A percentile compares a stretch with the other conserved stretches of the same genome.
Conservation (phyloP, 2,888 invertebrate genomes). For the Steromphala cineraria region DNA sequence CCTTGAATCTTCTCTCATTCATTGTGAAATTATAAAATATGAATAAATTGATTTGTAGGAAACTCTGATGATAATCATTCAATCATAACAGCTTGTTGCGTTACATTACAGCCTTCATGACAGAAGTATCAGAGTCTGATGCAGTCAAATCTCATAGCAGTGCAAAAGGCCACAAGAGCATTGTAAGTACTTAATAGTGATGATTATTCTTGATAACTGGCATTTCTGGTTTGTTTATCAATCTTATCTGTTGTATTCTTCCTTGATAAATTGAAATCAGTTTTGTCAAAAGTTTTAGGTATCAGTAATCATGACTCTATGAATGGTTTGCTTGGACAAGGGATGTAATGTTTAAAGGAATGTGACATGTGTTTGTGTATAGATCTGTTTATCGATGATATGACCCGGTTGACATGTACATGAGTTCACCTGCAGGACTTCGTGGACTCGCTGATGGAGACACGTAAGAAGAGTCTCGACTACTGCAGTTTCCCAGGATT, state of each 20-base stretch:
- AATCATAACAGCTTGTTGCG: not conserved
- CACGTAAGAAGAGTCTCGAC: conserved; percentile 66
- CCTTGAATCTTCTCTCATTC: too few relatives aligned
- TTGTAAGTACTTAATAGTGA: conserved; percentile 39
- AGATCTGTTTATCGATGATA: too few relatives aligned
- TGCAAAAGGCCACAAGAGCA: conserved; percentile 58
- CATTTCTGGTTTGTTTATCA: too few relatives aligned
- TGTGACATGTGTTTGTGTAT: too few relatives aligned
- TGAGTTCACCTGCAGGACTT: conserved; percentile 51
- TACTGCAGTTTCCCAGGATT: conserved; percentile 71
- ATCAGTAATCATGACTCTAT: too few relatives aligned
- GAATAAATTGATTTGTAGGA: too few relatives aligned
- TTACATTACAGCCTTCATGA: conserved; percentile 65
- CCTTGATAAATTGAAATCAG: too few relatives aligned
- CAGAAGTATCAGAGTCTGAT: conserved; percentile 63
- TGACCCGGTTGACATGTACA: not conserved
- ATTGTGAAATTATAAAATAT: too few relatives aligned
- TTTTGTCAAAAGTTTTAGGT: too few relatives aligned
- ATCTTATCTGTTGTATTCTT: too few relatives aligned
- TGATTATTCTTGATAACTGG: too few relatives aligned
- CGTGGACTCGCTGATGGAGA: conserved; percentile 66
- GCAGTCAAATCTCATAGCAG: conserved; percentile 58
- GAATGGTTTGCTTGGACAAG: not conserved
- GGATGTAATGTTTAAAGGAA: not conserved
- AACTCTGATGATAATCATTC: not conserved